Base-by-base conservation (phyloP, 2,113 vertebrate genomes). In the Epinephelus moara region DNA sequence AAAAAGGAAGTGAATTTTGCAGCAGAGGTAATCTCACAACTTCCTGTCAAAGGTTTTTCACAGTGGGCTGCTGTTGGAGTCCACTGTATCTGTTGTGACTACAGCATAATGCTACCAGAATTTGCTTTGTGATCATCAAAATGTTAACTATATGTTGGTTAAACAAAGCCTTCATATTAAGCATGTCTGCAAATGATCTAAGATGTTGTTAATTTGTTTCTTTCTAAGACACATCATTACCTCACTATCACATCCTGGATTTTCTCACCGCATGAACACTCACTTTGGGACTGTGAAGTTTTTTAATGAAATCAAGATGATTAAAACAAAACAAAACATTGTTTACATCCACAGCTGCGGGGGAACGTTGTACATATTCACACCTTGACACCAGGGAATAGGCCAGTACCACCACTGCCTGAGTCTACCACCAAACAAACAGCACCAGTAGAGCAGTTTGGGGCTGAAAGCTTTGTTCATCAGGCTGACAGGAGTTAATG, bases 401-500 rank as follows among this genome's bases (percentile, higher is more conserved):
- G 4, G 33, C 69, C 45, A 47, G n/a, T 23, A 0, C 1, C 27
- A 25, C 64, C 30, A 19, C n/a, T 25, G 49, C 49, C 18, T 19
- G 70, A 64, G 13, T 70, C 21, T 55, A 2, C 40, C 45, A 9
- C 40, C 37, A 50, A 25, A 30, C 17, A 70, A 47, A 68, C 49
- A 73, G 60, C 60, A 27, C 40, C 75, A n/a, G 57, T 14, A 70
- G 56, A 21, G 40, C 55, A 37, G 68, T 64, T 15, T 30, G 50
- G 62, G 59, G 30, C n/a, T 74, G 21, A 42, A 14, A 45, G 62
- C 40, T 45, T n/a, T 81, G 68, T 23, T 74, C 33, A 30, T 56
- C n/a, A 69, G 12, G 0, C 70, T 79, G 33, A 63, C 49, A 19
- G 69, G 37, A 55, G 42, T 47, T 81, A 78, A 74, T 56, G 78